phyloP scores from a whole-genome alignment of 2,888 invertebrate species.

The Drosophila atripex region DNA sequence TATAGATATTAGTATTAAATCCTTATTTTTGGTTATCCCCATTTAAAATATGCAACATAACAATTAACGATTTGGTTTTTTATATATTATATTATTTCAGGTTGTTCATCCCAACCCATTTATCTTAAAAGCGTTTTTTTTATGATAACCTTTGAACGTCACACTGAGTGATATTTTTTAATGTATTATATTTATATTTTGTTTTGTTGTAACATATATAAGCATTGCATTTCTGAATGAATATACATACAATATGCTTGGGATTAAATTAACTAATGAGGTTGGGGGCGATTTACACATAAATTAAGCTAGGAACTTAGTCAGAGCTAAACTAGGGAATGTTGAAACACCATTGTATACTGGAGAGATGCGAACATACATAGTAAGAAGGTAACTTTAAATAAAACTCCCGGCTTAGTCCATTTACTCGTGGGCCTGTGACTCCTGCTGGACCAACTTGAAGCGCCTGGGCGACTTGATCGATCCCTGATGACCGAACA shows the following conservation, averaged over 20 bases:
- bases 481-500: constrained; percentile 90
- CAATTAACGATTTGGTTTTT: constrained; percentile 58
- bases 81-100: constrained; percentile 18
- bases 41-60: constrained; percentile 67
- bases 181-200: constrained; percentile 30
- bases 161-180: constrained; percentile 30
- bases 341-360: constrained; percentile 63
- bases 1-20: constrained; percentile 16
- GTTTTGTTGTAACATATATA: constrained; percentile 38
- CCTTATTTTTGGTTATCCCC: constrained; percentile 46
- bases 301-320: constrained; percentile 57
- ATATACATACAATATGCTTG: constrained; percentile 38
- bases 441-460: constrained; percentile 95
- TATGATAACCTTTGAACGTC: constrained; percentile 50
- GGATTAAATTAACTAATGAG: constrained; percentile 63
- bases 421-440: constrained; percentile 93
- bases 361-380: constrained; percentile 35
- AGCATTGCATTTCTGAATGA: constrained; percentile 38
- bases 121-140: constrained; percentile 36
- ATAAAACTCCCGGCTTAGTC: constrained; percentile 11
- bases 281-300: constrained; percentile 43
- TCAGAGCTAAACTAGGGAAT: constrained; percentile 67
- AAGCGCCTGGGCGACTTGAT: constrained; percentile 94
- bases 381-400: constrained; percentile 46
- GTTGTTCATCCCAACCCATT: constrained; percentile 36